Conservation (phyloP, 1,140 invertebrate genomes). For the Andricus grossulariae region DNA sequence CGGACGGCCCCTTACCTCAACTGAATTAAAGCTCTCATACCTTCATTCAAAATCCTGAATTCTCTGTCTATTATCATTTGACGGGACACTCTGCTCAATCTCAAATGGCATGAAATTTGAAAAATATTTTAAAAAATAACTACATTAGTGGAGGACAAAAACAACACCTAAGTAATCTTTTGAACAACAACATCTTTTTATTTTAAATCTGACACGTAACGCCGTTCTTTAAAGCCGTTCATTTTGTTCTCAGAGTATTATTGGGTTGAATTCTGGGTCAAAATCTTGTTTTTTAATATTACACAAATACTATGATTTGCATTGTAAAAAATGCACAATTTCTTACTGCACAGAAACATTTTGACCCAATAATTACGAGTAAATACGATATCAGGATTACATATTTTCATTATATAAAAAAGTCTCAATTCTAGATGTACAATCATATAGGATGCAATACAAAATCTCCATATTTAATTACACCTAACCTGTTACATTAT, state of each 20-base stretch:
- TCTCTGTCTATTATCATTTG: background rate
- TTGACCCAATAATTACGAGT: background rate
- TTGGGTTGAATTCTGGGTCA: too few species aligned
- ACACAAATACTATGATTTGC: background rate
- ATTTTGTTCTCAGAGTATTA: slow-evolving; percentile 4
- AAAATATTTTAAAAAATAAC: background rate
- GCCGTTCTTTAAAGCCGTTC: background rate
- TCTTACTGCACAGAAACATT: background rate
- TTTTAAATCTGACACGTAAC: background rate
- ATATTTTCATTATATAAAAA: background rate
- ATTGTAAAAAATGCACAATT: background rate
- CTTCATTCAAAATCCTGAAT: background rate
- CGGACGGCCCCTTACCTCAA: too few species aligned
- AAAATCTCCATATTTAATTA: slow-evolving; percentile 8
- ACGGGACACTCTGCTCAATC: background rate
- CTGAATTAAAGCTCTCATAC: background rate
- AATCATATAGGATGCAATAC: background rate
- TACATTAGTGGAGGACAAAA: slow-evolving; percentile 8
- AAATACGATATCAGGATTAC: slow-evolving; percentile 1
- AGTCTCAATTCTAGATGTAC: background rate
- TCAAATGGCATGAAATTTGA: background rate
- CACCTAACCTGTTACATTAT: background rate
- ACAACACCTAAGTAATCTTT: slow-evolving; percentile 1
- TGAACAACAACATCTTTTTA: background rate
- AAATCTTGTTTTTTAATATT: background rate